Conservation (phyloP, 1,140 invertebrate genomes). For the roundworm (Caenorhabditis elegans) region WBcel235 BX284606.5:6865001-6865500, state of each 20-base stretch:
- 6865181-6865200: slow-evolving; percentile 21
- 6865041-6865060: not conserved
- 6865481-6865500: no score
- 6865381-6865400: no score
- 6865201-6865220: not conserved
- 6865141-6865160: not conserved
- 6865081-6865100: not conserved
- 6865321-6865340: no score
- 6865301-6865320: no score
- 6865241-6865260: not conserved
- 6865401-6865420: no score
- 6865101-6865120: not conserved
- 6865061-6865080: not conserved
- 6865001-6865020: not conserved
- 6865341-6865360: no score
- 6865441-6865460: no score
- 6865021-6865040: not conserved
- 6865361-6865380: no score
- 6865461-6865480: no score
- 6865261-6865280: not conserved
- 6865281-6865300: no score
- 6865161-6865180: not conserved
- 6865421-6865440: no score
- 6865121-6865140: no score
- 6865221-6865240: not conserved